Base-by-base conservation (phyloP, 2,113 vertebrate species). In the Hipposideros armiger region DNA sequence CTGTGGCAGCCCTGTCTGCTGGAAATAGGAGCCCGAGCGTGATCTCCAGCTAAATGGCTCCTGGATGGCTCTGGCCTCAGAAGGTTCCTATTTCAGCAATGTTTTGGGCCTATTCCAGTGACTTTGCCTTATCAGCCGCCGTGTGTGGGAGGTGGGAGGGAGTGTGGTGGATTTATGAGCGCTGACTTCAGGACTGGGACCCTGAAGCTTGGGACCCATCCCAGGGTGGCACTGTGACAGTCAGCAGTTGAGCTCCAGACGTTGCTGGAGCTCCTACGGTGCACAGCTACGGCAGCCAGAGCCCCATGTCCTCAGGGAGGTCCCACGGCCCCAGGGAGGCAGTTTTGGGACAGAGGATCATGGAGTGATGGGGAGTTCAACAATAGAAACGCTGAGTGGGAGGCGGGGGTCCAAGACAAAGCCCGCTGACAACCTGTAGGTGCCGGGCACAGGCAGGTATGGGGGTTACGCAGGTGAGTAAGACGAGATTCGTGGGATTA, bases 161-260 rank as follows among this genome's bases (percentile, higher is more conserved):
- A 3, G 0, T 0, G 15, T 3, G 54, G 52, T 17, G 52, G 32
- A 7, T 15, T 36, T 26, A 1, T 3, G 9, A 50, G 36, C 2
- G 30, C 16, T 2, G 11, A 26, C 7, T 15, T 87, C 90, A 47
- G 80, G 20, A 0, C 32, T 17, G 32, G 26, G 62, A 3, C 6
- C 4, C 2, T 0, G 2, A 24, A 17, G 15, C 60, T 8, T 6
- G 22, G 7, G 20, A 2, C 0, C 0, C 1, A 0, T 11, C n/a
- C 19, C 17, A 3, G 77, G 26, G 4, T 17, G n/a, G 20, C 28
- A 22, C 3, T 2, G 22, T 0, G 40, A 32, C n/a, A 1, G 36
- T 40, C 15, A 28, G 2, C 26, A 4, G 0, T 47, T 6, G 36
- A 0, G 8, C 47, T 24, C 47, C 20, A 0, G 16, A 16, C 4